phyloP scores from a whole-genome alignment of 2,888 invertebrate species.

The Eupithecia vulgata region DNA sequence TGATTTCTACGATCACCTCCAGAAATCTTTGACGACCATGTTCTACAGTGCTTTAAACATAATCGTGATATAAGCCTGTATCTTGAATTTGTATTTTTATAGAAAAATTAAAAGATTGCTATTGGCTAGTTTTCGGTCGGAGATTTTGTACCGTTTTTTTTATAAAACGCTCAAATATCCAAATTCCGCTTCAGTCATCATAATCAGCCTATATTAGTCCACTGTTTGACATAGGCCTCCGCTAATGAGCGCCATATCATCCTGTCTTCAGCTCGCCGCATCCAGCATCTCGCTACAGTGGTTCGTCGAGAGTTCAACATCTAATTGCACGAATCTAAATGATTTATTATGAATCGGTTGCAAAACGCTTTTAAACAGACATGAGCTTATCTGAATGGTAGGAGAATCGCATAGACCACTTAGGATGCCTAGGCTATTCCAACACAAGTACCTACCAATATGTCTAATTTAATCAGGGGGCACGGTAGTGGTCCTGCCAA shows the following conservation, averaged over 20 bases:
- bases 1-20: neutral
- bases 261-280: no score
- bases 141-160: neutral
- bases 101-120: neutral
- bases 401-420: neutral
- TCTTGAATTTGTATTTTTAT: neutral
- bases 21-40: neutral
- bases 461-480: no score
- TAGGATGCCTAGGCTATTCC: conserved; percentile 3
- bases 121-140: neutral
- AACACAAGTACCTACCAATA: no score
- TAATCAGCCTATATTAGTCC: no score
- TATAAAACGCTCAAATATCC: neutral
- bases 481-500: no score
- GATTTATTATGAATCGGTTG: conserved; percentile 1
- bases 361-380: neutral
- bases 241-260: no score
- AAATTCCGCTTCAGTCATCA: neutral
- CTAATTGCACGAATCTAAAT: neutral
- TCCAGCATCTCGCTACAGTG: neutral
- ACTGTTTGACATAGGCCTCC: no score
- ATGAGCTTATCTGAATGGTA: neutral
- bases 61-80: no score
- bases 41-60: neutral
- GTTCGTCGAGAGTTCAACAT: neutral